Evolutionary conservation across 64 coral and sea anemone genomes (phyloP).

Genomic region (Cladopsammia gracilis): DNA sequence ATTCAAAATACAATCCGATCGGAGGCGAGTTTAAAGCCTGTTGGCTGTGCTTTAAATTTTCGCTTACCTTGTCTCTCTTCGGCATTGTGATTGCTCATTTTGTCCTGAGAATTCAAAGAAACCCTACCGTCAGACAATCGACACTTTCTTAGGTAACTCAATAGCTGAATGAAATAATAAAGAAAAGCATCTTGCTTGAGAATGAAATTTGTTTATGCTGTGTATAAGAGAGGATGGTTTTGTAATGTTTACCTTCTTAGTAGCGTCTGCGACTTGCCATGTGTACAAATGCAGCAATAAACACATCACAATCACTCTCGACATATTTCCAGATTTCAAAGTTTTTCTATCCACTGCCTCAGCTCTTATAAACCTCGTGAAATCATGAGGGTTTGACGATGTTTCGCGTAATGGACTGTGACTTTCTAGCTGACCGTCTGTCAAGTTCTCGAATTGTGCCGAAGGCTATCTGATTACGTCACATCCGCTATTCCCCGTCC

Average conservation of each 20-base stretch:
- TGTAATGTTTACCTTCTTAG: conserved; percentile 1
- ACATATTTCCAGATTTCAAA: neutral
- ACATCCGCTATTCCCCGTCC: conserved; percentile 24
- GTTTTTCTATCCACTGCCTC: neutral
- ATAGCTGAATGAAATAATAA: neutral
- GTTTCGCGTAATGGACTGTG: neutral
- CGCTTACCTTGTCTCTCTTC: conserved; percentile 39
- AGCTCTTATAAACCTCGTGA: neutral
- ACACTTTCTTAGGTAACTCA: neutral
- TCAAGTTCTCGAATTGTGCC: conserved; percentile 13
- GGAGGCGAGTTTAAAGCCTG: neutral
- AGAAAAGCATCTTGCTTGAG: neutral
- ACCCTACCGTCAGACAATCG: neutral
- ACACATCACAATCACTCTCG: neutral
- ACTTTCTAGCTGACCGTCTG: neutral
- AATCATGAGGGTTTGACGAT: neutral
- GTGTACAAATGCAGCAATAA: neutral
- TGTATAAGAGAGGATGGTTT: neutral
- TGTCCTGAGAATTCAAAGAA: neutral
- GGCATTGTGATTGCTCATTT: neutral
- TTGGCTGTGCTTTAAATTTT: neutral
- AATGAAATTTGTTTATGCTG: neutral
- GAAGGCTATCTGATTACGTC: conserved; percentile 11
- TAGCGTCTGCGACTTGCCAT: neutral
- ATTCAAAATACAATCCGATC: too few relatives aligned